Evolutionary conservation across 1,140 invertebrate genomes (phyloP).

Genomic region (Venturia canescens): DNA sequence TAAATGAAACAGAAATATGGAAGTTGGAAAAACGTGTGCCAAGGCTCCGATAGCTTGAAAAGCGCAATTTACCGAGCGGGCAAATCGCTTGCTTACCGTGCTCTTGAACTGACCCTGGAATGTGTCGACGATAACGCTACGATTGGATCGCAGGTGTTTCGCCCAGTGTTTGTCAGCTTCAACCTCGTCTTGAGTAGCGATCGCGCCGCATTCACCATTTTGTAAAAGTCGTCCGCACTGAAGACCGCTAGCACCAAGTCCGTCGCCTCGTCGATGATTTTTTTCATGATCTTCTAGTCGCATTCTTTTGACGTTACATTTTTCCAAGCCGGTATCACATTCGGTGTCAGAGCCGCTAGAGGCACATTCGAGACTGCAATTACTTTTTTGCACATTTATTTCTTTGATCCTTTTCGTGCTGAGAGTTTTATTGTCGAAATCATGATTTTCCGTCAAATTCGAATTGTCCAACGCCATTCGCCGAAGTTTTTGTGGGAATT

Average conservation of each 20-base stretch:
- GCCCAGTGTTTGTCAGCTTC: conserved; percentile 82
- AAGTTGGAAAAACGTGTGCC: too few species aligned
- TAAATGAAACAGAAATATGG: too few species aligned
- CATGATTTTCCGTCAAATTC: conserved; percentile 73
- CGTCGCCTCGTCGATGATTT: conserved; percentile 66
- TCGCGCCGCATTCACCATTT: conserved; percentile 66
- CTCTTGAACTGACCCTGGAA: conserved; percentile 87
- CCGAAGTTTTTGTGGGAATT: conserved; percentile 77
- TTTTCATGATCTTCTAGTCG: conserved; percentile 76
- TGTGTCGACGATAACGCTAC: conserved; percentile 83
- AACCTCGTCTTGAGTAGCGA: conserved; percentile 71
- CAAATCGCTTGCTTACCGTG: conserved; percentile 76
- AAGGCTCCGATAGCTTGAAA: too few species aligned
- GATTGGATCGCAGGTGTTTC: conserved; percentile 79
- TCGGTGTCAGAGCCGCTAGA: conserved; percentile 69
- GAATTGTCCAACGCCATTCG: conserved; percentile 72
- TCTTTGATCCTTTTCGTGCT: conserved; percentile 77
- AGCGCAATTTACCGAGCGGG: too few species aligned
- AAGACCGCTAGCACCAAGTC: conserved; percentile 56
- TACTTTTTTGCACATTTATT: conserved; percentile 72
- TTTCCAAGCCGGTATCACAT: conserved; percentile 68
- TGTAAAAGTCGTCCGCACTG: conserved; percentile 62
- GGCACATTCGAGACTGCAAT: conserved; percentile 62
- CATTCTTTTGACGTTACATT: conserved; percentile 76
- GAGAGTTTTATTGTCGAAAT: conserved; percentile 74